These are phyloP conservation scores for Spea bombifrons DNA, from an alignment of 2,113 vertebrate species.

Conservation along the genomic window DNA sequence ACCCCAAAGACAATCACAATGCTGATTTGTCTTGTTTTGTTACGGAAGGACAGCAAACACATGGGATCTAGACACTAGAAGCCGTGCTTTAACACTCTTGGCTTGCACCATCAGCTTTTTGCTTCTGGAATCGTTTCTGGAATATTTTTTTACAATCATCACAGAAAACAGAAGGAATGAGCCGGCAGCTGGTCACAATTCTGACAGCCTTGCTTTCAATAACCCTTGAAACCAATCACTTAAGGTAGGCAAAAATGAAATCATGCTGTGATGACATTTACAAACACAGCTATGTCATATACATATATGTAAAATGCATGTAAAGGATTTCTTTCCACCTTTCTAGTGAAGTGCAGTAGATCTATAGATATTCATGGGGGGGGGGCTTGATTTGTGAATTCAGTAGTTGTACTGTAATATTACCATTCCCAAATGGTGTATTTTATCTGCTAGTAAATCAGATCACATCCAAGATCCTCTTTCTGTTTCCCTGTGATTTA, in stretches of 20 bases:
- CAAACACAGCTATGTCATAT: neutral
- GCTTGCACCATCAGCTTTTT: conserved; percentile 26
- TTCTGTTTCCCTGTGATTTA: neutral
- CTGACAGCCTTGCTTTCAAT: conserved; percentile 89
- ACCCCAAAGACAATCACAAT: conserved; percentile 63
- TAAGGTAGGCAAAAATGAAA: conserved; percentile 79
- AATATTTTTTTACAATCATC: conserved; percentile 72
- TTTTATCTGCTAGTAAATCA: neutral
- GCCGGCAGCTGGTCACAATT: conserved; percentile 84
- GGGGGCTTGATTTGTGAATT: too few relatives aligned
- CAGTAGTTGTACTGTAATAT: neutral
- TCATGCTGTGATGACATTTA: neutral
- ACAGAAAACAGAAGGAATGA: conserved; percentile 91
- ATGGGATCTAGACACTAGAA: conserved; percentile 69
- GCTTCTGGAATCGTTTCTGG: conserved; percentile 70
- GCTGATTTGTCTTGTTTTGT: conserved; percentile 63
- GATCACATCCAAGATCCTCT: too few relatives aligned
- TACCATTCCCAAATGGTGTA: neutral
- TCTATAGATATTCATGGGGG: neutral
- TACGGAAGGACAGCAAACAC: conserved; percentile 68
- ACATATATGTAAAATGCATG: too few relatives aligned
- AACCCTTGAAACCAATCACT: conserved; percentile 86
- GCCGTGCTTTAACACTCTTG: conserved; percentile 57
- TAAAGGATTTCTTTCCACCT: too few relatives aligned
- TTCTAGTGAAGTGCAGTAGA: neutral